A percentile compares a stretch with the other conserved stretches of the same genome.
phyloP scores from a whole-genome alignment of 2,888 invertebrate genomes.

The Coleophora flavipennella region DNA sequence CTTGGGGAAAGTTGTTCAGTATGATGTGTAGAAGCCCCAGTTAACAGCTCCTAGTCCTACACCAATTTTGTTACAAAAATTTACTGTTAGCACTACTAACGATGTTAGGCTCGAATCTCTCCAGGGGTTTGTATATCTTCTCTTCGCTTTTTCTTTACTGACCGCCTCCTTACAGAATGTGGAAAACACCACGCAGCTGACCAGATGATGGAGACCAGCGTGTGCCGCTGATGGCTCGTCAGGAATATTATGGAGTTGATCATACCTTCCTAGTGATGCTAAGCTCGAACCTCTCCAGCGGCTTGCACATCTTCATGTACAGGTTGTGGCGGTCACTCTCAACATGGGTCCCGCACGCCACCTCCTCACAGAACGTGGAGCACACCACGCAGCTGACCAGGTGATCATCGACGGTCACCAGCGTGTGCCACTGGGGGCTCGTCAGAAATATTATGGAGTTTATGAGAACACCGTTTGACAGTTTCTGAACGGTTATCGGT shows the following conservation, averaged over 20 bases:
- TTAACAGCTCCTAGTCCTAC: too few species aligned
- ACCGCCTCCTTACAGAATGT: neutral
- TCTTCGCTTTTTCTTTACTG: slow-evolving; percentile 9
- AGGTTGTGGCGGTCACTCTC: slow-evolving; percentile 8
- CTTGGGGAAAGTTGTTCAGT: too few species aligned
- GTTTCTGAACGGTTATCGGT: slow-evolving; percentile 3
- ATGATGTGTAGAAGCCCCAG: too few species aligned
- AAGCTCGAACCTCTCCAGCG: slow-evolving; percentile 23
- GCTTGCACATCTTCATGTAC: slow-evolving; percentile 14
- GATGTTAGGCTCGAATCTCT: slow-evolving; percentile 25
- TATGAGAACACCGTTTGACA: slow-evolving; percentile 18
- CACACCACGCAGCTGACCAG: slow-evolving; percentile 18
- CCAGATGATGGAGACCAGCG: slow-evolving; percentile 8
- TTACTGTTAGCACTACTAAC: too few species aligned
- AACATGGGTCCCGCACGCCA: slow-evolving; percentile 10
- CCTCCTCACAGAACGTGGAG: neutral
- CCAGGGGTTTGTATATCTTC: slow-evolving; percentile 15
- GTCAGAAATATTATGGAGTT: slow-evolving; percentile 18
- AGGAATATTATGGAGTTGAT: slow-evolving; percentile 20
- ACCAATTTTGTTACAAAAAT: too few species aligned
- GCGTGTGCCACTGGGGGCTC: slow-evolving; percentile 18
- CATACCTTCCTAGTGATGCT: slow-evolving; percentile 31
- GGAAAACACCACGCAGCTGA: slow-evolving; percentile 18
- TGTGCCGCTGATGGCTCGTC: slow-evolving; percentile 17
- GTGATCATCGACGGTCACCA: slow-evolving; percentile 7